Evolutionary conservation across 1,140 invertebrate genomes (phyloP).

Genomic region (Pteromalus puparum): DNA sequence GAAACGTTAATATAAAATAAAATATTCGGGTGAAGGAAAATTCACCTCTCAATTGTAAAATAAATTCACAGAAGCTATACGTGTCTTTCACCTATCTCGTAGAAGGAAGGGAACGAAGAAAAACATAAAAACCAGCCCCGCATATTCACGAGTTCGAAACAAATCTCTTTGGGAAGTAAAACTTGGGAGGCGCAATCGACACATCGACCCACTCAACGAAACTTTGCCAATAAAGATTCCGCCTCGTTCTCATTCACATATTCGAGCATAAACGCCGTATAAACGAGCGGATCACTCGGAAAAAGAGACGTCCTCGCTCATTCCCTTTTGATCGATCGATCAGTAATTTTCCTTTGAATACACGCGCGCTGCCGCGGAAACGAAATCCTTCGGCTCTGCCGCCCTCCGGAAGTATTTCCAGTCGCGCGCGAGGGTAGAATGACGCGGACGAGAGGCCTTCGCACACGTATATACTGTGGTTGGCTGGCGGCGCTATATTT

Average conservation of each 20-base stretch:
- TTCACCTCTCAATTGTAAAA: no score
- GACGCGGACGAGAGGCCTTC: neutral
- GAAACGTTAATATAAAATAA: no score
- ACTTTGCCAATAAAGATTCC: neutral
- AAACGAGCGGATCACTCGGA: neutral
- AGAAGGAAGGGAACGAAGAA: no score
- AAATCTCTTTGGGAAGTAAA: constrained; percentile 1
- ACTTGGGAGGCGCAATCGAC: neutral
- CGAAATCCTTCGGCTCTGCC: neutral
- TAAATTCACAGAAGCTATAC: no score
- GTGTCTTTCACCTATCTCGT: no score
- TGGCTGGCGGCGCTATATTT: neutral
- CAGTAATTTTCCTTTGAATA: neutral
- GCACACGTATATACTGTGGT: neutral
- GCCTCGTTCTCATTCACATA: constrained; percentile 1
- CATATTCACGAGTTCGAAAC: neutral
- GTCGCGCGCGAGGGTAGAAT: neutral
- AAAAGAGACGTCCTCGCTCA: neutral
- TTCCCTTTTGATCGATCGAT: neutral
- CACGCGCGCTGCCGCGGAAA: neutral
- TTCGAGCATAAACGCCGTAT: neutral
- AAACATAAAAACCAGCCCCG: neutral
- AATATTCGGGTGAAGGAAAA: no score
- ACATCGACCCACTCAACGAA: neutral
- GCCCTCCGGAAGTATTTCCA: neutral